A percentile compares a stretch with the other conserved stretches of the same genome.
Evolutionary conservation across 1,140 invertebrate genomes (phyloP).

Genomic region (Littorina saxatilis): DNA sequence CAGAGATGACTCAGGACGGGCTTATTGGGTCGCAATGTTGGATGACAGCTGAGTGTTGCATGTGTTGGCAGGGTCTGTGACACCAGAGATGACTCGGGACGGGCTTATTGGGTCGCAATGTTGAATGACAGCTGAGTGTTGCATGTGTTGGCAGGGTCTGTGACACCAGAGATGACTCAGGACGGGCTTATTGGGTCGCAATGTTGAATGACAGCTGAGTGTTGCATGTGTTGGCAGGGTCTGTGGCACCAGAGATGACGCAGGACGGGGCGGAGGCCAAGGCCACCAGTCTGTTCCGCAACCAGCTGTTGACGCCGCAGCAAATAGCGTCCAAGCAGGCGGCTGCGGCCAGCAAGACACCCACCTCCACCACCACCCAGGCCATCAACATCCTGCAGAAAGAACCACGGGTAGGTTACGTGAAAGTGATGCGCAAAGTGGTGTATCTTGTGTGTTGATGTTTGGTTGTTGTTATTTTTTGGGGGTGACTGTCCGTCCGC

Average conservation of each 20-base stretch:
- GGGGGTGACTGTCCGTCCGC: background rate
- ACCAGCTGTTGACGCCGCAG: slow-evolving; percentile 55
- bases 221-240: background rate
- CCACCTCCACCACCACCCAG: slow-evolving; percentile 8
- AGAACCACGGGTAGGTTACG: slow-evolving; percentile 61
- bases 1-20: too few relatives aligned
- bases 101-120: too few relatives aligned
- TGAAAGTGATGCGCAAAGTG: background rate
- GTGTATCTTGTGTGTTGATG: background rate
- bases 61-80: too few relatives aligned
- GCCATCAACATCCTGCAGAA: slow-evolving; percentile 58
- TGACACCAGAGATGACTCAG: too few relatives aligned
- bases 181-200: too few relatives aligned
- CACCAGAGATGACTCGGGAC: too few relatives aligned
- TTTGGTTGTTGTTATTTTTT: background rate
- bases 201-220: too few relatives aligned
- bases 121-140: too few relatives aligned
- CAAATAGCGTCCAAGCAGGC: background rate
- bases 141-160: too few relatives aligned
- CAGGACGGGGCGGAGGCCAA: slow-evolving; percentile 59
- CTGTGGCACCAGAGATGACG: background rate
- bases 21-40: too few relatives aligned
- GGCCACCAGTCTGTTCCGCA: slow-evolving; percentile 66
- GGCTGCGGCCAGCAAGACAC: background rate
- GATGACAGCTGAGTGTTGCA: too few relatives aligned